phyloP scores from a whole-genome alignment of 2,797 vertebrate species.

The Fistularia commersonii region DNA sequence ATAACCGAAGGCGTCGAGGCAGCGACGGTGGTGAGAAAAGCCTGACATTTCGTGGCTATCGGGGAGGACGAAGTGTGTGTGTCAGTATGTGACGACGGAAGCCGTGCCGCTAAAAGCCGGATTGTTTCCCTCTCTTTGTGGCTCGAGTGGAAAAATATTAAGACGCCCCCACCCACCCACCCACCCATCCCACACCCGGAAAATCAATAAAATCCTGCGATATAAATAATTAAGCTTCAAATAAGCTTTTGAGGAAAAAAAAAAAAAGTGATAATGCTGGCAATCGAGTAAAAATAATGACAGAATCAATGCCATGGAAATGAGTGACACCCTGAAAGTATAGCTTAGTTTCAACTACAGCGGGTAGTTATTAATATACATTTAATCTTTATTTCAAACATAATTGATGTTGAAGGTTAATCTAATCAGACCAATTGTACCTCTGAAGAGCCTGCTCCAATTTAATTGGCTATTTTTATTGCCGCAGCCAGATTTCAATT shows the following conservation, averaged over 20 bases:
- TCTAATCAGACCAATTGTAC: slow-evolving; percentile 82
- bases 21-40: slow-evolving; percentile 33
- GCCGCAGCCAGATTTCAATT: slow-evolving; percentile 83
- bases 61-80: slow-evolving; percentile 15
- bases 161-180: too few species aligned
- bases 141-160: slow-evolving; percentile 6
- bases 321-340: slow-evolving; percentile 14
- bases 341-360: slow-evolving; percentile 44
- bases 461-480: slow-evolving; percentile 89
- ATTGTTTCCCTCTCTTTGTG: slow-evolving; percentile 25
- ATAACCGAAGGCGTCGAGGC: slow-evolving; percentile 32
- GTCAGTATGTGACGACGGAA: slow-evolving; percentile 16
- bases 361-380: slow-evolving; percentile 71
- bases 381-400: slow-evolving; percentile 77
- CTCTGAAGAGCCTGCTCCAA: slow-evolving; percentile 81
- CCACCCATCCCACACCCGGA: slow-evolving; percentile 50
- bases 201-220: slow-evolving; percentile 19
- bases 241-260: slow-evolving; percentile 50
- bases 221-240: slow-evolving; percentile 61
- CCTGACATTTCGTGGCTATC: slow-evolving; percentile 31
- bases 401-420: slow-evolving; percentile 84
- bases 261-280: slow-evolving; percentile 45
- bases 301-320: slow-evolving; percentile 42
- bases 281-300: slow-evolving; percentile 49
- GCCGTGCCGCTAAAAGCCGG: slow-evolving; percentile 27